Base-by-base conservation (phyloP, 2,113 vertebrate genomes). In the Morone saxatilis region DNA sequence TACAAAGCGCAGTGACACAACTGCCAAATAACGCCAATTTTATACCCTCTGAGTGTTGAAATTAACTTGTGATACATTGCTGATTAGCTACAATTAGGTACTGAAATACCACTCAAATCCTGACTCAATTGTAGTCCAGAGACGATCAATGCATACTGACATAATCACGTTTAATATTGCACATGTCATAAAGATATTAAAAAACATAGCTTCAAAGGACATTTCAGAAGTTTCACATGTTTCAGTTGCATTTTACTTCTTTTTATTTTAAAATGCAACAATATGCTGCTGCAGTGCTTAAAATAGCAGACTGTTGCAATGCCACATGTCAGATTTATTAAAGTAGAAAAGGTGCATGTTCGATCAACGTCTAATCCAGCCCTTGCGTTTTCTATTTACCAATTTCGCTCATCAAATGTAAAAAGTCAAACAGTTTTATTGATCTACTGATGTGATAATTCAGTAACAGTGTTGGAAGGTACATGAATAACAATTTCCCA, bases 401-500 rank as follows among this genome's bases (percentile, higher is more conserved):
- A 25, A 53, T 57, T 38, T 22, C 7, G 1, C 54, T 78, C 13
- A 12, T 87, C 6, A 76, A 78, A 84, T 14, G 73, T 63, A 73
- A 59, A 71, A 14, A 53, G 17, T 78, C 77, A n/a, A 81, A 78
- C 12, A 56, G 36, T 75, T 88, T 83, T 70, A 80, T 85, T 74
- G 61, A 80, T 81, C 57, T 57, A n/a, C 17, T 66, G 14, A 51
- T 76, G 22, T 67, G 72, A 82, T 76, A 75, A 81, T 78, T 90
- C 69, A 60, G 57, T 51, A 65, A 36, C 60, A 67, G 41, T 20
- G 38, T 59, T 53, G 38, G 60, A 59, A 71, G 72, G 43, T 57
- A 50, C 72, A 78, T 73, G 73, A 90, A 74, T 79, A 69, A 88
- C 62, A 78, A 71, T 83, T 81, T 88, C 82, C 71, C 72, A 83